A percentile compares a stretch with the other conserved stretches of the same genome.
Evolutionary conservation across 2,888 invertebrate species (phyloP).

Genomic region (Reticulitermes lucifugus): DNA sequence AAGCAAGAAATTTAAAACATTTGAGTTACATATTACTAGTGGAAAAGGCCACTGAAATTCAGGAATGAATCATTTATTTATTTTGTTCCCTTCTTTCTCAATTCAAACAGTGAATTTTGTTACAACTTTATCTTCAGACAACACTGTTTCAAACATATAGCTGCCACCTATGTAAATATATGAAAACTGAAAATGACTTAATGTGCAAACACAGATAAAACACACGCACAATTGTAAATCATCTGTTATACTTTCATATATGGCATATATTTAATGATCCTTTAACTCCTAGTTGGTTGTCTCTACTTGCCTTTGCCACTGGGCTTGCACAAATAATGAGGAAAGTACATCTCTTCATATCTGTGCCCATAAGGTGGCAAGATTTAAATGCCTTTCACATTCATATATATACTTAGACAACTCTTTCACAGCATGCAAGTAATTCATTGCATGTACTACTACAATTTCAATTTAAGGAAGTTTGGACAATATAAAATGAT

Average conservation of each 20-base stretch:
- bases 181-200: too few relatives aligned
- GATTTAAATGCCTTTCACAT: not conserved
- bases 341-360: not conserved
- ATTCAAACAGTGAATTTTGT: not conserved
- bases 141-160: too few relatives aligned
- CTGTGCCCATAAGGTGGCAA: not conserved
- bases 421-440: not conserved
- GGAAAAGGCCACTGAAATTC: not conserved
- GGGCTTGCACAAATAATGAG: conserved; percentile 8
- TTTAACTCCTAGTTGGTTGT: not conserved
- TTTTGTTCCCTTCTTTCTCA: not conserved
- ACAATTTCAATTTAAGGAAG: not conserved
- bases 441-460: not conserved
- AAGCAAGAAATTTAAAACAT: not conserved
- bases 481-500: not conserved
- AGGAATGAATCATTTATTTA: too few relatives aligned
- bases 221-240: too few relatives aligned
- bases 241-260: not conserved
- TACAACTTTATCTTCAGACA: too few relatives aligned
- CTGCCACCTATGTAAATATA: too few relatives aligned
- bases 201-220: too few relatives aligned
- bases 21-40: not conserved
- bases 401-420: not conserved
- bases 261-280: not conserved
- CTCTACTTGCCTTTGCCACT: not conserved